Base-by-base conservation (phyloP, 2,113 vertebrate species). In the Tyrannus savana region DNA sequence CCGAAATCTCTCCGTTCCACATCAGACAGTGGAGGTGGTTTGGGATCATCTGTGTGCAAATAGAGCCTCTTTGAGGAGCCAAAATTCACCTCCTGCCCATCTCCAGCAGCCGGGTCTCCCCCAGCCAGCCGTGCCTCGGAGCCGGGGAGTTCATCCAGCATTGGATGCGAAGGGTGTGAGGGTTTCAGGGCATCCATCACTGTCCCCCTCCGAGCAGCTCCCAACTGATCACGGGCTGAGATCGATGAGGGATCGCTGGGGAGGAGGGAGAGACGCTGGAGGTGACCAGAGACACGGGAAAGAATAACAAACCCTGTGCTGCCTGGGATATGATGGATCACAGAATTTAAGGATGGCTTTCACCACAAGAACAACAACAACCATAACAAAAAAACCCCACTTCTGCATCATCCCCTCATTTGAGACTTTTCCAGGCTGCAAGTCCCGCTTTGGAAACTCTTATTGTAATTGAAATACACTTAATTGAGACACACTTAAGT, bases 191-290 rank as follows among this genome's bases (percentile, higher is more conserved):
- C 35, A 62, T 62, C 59, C 59, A 62, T 62, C 58, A 99, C 96
- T 96, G 98, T 99, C 99, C 96, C 95, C 97, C 98, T 98, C 97
- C 97, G 97, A 98, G 98, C 97, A 97, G 96, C 92, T 96, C 97
- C 97, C 98, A 95, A 98, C 98, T 97, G 98, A 98, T 98, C 98
- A 98, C 97, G 68, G 58, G 95, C 78, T 90, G 93, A 98, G 98
- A 99, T 99, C 99, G 97, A 98, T 98, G 98, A 93, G 96, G 96
- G 98, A 97, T 98, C 96, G 71, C 97, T 98, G 95, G 96, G 97
- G 95, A 97, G 95, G 94, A 97, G 93, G 95, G 95, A 96, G 97
- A 94, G 95, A 85, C 84, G 91, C 95, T 97, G 97, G 90, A 72
- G 94, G 97, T 97, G 97, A 97, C 96, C 94, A 79, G 87, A 84